Evolutionary conservation across 2,797 vertebrate genomes (phyloP).

Genomic region (Megalops cyprinoides): DNA sequence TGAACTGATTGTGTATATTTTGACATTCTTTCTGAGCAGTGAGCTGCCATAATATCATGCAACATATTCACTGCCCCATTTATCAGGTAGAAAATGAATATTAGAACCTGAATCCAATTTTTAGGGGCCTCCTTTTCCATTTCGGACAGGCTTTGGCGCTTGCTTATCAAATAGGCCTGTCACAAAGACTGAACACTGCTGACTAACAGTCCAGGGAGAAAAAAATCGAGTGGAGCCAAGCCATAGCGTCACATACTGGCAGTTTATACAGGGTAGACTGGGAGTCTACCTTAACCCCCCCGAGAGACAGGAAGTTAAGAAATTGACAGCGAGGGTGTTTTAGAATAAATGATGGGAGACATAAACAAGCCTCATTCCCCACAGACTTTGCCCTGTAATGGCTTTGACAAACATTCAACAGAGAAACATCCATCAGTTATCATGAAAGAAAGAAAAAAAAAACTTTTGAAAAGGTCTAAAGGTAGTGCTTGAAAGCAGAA

Average conservation of each 20-base stretch:
- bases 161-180: conserved; percentile 39
- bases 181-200: conserved; percentile 39
- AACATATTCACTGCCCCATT: conserved; percentile 1
- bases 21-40: neutral
- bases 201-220: conserved; percentile 24
- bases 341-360: conserved; percentile 17
- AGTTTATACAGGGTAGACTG: conserved; percentile 22
- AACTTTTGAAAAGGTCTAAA: no score
- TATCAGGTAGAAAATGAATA: conserved; percentile 33
- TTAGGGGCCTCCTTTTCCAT: conserved; percentile 24
- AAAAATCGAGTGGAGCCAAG: conserved; percentile 30
- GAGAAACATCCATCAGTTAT: conserved; percentile 23
- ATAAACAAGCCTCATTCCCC: conserved; percentile 26
- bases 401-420: conserved; percentile 12
- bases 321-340: neutral
- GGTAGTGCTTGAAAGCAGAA: neutral
- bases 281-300: conserved; percentile 21
- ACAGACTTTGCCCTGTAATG: neutral
- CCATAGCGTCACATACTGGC: conserved; percentile 33
- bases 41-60: neutral
- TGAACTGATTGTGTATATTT: neutral
- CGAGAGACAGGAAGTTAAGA: neutral
- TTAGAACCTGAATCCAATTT: conserved; percentile 33
- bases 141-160: conserved; percentile 30
- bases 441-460: conserved; percentile 25